Percentiles rank a stretch among this genome's conserved stretches.
Evolutionary conservation across 2,797 vertebrate genomes (phyloP).

Genomic region (Phaenicophaeus curvirostris): DNA sequence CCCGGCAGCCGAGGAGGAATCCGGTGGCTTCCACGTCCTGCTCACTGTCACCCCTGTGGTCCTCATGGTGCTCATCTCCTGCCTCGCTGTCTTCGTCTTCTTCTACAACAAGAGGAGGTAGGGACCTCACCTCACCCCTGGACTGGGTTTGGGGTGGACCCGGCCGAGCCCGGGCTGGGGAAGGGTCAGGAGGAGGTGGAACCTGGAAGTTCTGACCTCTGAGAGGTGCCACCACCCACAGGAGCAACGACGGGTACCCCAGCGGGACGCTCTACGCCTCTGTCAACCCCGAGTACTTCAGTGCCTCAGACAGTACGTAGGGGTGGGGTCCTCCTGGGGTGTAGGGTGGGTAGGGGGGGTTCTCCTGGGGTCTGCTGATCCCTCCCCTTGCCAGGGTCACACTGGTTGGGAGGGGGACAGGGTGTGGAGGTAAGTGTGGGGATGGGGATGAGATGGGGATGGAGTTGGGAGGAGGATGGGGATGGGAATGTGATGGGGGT

Average conservation of each 20-base stretch:
- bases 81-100: conserved; percentile 69
- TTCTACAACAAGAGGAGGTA: conserved; percentile 80
- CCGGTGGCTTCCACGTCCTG: conserved; percentile 65
- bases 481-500: not conserved
- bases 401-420: too few species aligned
- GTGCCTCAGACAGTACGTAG: conserved; percentile 75
- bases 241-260: conserved; percentile 67
- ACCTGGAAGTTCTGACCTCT: too few species aligned
- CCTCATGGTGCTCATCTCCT: conserved; percentile 72
- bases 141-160: not conserved
- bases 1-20: conserved; percentile 72
- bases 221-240: not conserved
- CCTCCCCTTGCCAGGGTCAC: too few species aligned
- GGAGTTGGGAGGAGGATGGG: too few species aligned
- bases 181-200: not conserved
- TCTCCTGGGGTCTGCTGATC: not conserved
- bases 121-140: fast-evolving
- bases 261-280: conserved; percentile 79
- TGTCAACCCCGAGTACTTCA: conserved; percentile 83
- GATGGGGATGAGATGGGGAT: too few species aligned
- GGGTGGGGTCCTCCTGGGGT: not conserved
- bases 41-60: conserved; percentile 73
- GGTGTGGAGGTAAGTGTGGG: too few species aligned
- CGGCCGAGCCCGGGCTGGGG: not conserved
- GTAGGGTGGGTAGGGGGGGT: too few species aligned